These are phyloP conservation scores for Oreamnos americanus DNA, from an alignment of 2,113 vertebrate genomes.

Conservation along the genomic window DNA sequence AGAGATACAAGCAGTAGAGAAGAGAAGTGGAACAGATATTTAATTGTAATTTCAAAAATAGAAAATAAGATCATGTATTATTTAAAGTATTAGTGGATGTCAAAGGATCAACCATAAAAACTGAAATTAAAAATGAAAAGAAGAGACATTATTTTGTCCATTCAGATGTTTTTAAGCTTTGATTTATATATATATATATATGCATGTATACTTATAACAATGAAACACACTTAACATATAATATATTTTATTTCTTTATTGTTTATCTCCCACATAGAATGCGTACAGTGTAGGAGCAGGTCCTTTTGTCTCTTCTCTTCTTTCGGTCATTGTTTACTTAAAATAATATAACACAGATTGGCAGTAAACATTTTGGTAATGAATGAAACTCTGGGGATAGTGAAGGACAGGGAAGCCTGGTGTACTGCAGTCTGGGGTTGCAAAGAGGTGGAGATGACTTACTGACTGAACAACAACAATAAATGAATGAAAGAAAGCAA, in stretches of 20 bases:
- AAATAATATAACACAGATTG: not conserved
- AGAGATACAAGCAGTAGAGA: not conserved
- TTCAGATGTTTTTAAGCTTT: not conserved
- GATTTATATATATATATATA: not conserved
- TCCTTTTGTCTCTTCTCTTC: not conserved
- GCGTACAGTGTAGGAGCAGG: not conserved
- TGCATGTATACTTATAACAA: not conserved
- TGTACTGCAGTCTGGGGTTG: not conserved
- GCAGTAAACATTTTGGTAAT: not conserved
- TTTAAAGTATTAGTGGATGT: not conserved
- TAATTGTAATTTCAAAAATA: not conserved
- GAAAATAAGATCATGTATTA: not conserved
- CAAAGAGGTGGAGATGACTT: not conserved
- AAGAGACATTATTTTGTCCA: not conserved
- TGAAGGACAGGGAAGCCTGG: not conserved
- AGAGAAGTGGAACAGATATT: not conserved
- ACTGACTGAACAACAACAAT: not conserved
- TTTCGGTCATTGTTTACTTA: not conserved
- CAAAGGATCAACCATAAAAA: not conserved
- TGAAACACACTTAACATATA: not conserved
- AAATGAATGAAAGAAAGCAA: not conserved
- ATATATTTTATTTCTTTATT: not conserved
- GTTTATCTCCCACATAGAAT: not conserved
- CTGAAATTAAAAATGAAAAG: not conserved
- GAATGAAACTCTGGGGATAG: not conserved